Base-by-base conservation (phyloP, 2,113 vertebrate genomes). In the Heptranchias perlo region DNA sequence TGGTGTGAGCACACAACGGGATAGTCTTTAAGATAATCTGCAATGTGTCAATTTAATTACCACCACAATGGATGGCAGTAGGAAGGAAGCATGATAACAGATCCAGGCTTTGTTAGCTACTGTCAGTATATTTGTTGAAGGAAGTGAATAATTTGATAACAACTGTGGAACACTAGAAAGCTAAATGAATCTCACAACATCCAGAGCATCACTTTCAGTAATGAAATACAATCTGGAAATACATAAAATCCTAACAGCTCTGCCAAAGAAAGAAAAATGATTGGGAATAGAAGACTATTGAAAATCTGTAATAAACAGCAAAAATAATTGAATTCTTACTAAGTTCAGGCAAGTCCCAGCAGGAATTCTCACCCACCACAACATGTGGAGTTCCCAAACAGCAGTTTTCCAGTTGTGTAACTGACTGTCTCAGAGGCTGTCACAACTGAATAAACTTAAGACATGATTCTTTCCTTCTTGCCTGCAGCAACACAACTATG, bases 401-500 rank as follows among this genome's bases (percentile, higher is more conserved):
- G n/a, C 35, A 39, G 58, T 93, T 39, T 93, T 62, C 35, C 89
- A 93, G 35, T 44, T 93, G 78, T 44, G n/a, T 21, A 44, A 47
- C 39, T 82, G 78, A 82, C 39, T 47, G 58, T 23, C 35, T 39
- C 35, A 62, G 58, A 62, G 16, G 58, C 89, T 39, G 89, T 93
- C 58, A 93, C 61, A 16, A 93, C 58, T 93, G 89, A 93, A 93
- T 39, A 93, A 93, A 93, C 35, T 62, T 23, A 39, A 93, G 89
- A 23, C 58, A 23, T 23, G 35, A 62, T 39, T 64, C 21, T 39
- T 62, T 49, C 11, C 89, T 58, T 64, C n/a, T 93, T 93, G 89
- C 89, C n/a, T 62, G 58, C n/a, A 62, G 35, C 58, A 93, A 93
- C 58, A 62, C 89, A 64, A 31, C 54, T 18, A 93, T 62, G 89